Conservation (phyloP, 1,140 invertebrate genomes). For the Antheraea mylitta region DNA sequence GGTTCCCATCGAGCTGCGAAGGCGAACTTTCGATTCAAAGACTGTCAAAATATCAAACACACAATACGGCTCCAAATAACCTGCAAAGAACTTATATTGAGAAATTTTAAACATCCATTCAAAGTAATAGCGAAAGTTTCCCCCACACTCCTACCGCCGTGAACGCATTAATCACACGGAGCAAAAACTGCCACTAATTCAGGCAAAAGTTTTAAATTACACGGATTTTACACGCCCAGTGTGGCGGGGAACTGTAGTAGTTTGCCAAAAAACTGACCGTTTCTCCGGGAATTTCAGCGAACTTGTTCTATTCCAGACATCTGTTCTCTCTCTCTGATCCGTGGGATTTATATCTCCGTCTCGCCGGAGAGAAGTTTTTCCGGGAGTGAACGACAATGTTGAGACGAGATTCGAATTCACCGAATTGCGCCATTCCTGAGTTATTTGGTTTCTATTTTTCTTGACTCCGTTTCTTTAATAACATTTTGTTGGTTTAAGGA, state of each 20-base stretch:
- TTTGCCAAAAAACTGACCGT: conserved; percentile 31
- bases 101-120: conserved; percentile 50
- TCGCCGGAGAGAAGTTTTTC: conserved; percentile 17
- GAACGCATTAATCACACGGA: conserved; percentile 28
- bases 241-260: conserved; percentile 24
- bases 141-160: conserved; percentile 1
- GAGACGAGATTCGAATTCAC: conserved; percentile 9
- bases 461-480: conserved; percentile 1
- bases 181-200: conserved; percentile 34
- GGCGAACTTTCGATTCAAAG: conserved; percentile 25
- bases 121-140: conserved; percentile 48
- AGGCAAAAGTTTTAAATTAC: conserved; percentile 31
- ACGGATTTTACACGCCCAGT: conserved; percentile 32
- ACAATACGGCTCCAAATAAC: conserved; percentile 27
- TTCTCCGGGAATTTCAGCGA: conserved; percentile 21
- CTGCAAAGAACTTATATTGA: conserved; percentile 43
- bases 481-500: neutral
- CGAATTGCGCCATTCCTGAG: neutral
- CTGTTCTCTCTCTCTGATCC: conserved; percentile 22
- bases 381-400: neutral
- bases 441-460: conserved; percentile 2
- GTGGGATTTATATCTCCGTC: conserved; percentile 18
- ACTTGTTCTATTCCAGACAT: conserved; percentile 29
- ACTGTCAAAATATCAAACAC: conserved; percentile 40
- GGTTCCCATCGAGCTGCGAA: conserved; percentile 18